Evolutionary conservation across 2,888 invertebrate genomes (phyloP), one percentile per base, ranked within the genome.

Genomic region (Morpho deidamia): DNA sequence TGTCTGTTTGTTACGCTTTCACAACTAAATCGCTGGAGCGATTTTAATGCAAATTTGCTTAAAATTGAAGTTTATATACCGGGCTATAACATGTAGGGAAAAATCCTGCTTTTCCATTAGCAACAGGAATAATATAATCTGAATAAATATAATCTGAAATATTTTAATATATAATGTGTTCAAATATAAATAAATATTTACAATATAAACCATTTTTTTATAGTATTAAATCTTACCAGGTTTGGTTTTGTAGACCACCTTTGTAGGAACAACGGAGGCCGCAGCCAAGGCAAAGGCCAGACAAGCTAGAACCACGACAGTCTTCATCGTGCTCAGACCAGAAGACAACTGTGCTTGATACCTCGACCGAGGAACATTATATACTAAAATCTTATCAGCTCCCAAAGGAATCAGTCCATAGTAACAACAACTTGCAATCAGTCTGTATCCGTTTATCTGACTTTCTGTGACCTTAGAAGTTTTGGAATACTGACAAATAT

Each of bases 221-320:
- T 23, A 23, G 3, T 23, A 23, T 23, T 0, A 23, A 23, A 23
- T 38, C 60, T 62, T 58, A 66, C 67, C 64, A 47, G 58, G 23
- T 57, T 64, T 63, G 11, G 59, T 56, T 53, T 75, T 72, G 51
- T 70, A 62, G 32, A 69, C 61, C 53, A 64, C 43, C 43, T 62
- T 59, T 34, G 47, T 45, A 62, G 62, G 55, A 23, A 60, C 60
- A 11, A 73, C 73, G 48, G 74, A 67, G 60, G 67, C 66, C 38
- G 72, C 71, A 55, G 82, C 83, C 52, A 76, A 64, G 56, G 78
- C 80, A 63, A 90, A 65, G 64, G 81, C 71, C 34, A 87, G 69
- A 64, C 78, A 78, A 48, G 83, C 78, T 52, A 90, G 68, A 56
- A 86, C 70, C 61, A 89, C 59, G 76, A 87, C 81, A 79, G 87